These are phyloP conservation scores for Ophraella communa DNA, from an alignment of 2,888 invertebrate species.

Conservation along the genomic window DNA sequence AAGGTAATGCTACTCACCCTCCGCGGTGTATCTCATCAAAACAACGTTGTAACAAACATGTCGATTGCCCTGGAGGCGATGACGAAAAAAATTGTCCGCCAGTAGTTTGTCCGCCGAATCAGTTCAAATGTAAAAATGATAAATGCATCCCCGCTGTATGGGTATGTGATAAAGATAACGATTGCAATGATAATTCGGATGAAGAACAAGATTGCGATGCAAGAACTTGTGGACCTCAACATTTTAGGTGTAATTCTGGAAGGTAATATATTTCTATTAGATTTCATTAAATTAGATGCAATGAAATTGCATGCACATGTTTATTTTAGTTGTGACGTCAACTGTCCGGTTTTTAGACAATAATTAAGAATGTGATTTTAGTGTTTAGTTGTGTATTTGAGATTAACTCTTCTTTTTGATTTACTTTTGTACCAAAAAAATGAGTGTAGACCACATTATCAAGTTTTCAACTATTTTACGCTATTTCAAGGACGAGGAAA, in stretches of 20 bases:
- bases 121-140: slow-evolving; percentile 73
- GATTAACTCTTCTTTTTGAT: too few relatives aligned
- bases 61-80: slow-evolving; percentile 74
- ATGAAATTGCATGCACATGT: too few relatives aligned
- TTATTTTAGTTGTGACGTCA: too few relatives aligned
- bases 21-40: slow-evolving; percentile 70
- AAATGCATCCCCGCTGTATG: slow-evolving; percentile 81
- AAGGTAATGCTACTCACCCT: slow-evolving; percentile 64
- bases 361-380: too few relatives aligned
- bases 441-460: too few relatives aligned
- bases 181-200: slow-evolving; percentile 77
- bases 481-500: too few relatives aligned
- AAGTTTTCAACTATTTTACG: too few relatives aligned
- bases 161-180: slow-evolving; percentile 80
- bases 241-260: slow-evolving; percentile 68
- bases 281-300: too few relatives aligned
- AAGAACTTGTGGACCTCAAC: slow-evolving; percentile 63
- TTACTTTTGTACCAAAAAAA: too few relatives aligned
- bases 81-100: slow-evolving; percentile 78
- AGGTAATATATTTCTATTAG: too few relatives aligned
- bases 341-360: too few relatives aligned
- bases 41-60: slow-evolving; percentile 73
- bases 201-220: slow-evolving; percentile 61
- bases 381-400: too few relatives aligned
- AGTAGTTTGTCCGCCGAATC: slow-evolving; percentile 70